phyloP scores from a whole-genome alignment of 2,113 vertebrate genomes.

The Lagopus leucura region DNA sequence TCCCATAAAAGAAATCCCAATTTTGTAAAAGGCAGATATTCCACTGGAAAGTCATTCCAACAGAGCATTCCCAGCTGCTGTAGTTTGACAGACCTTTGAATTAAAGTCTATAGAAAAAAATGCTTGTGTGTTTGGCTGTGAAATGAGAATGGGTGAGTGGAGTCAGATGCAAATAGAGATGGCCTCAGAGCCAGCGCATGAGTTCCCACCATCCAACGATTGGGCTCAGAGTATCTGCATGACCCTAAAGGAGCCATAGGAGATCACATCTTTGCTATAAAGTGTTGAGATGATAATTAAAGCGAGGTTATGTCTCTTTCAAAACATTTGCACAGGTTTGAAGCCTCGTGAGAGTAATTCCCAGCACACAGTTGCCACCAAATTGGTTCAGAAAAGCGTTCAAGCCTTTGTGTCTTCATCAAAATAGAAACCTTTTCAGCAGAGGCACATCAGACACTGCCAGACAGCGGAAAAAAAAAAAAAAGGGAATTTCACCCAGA shows the following conservation, averaged over 20 bases:
- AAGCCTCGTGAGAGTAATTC: conserved; percentile 16
- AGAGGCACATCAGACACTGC: neutral
- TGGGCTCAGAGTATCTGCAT: neutral
- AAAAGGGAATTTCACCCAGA: neutral
- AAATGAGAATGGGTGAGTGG: neutral
- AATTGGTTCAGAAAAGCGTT: conserved; percentile 45
- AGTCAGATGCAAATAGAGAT: conserved; percentile 44
- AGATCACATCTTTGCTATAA: neutral
- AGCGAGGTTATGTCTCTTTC: conserved; percentile 2
- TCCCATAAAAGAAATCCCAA: neutral
- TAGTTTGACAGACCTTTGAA: conserved; percentile 54
- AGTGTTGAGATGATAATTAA: conserved; percentile 9
- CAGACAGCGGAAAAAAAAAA: neutral
- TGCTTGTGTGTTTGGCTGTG: neutral
- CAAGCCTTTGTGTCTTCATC: conserved; percentile 31
- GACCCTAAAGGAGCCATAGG: neutral
- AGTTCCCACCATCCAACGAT: neutral
- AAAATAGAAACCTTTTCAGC: conserved; percentile 25
- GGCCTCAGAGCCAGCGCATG: neutral
- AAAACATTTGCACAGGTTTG: conserved; percentile 7
- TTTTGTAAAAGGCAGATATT: conserved; percentile 16
- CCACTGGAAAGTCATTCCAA: conserved; percentile 34
- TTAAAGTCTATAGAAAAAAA: conserved; percentile 34
- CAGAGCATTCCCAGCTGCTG: conserved; percentile 33
- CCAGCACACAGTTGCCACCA: neutral